These are phyloP conservation scores for Seriola rivoliana DNA, from an alignment of 2,113 vertebrate species.

Conservation along the genomic window DNA sequence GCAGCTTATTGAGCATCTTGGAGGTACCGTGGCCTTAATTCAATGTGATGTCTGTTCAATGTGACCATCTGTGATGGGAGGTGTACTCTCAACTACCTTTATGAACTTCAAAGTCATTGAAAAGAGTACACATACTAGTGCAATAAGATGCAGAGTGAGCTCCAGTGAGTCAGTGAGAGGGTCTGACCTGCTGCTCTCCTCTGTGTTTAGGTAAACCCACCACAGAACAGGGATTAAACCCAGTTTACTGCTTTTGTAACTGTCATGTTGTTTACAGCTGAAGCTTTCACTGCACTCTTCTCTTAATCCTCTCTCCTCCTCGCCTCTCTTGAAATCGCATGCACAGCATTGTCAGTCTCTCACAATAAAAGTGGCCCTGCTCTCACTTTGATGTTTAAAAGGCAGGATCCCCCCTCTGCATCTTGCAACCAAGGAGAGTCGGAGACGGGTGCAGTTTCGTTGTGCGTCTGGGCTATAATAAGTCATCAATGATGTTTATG, in stretches of 20 bases:
- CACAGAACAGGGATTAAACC: slow-evolving; percentile 40
- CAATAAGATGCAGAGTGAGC: background rate
- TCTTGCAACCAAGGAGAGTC: slow-evolving; percentile 16
- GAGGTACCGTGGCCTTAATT: slow-evolving; percentile 45
- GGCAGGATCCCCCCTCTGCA: slow-evolving; percentile 1
- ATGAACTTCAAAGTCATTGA: slow-evolving; percentile 42
- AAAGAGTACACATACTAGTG: slow-evolving; percentile 1
- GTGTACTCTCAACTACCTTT: background rate
- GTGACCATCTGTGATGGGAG: slow-evolving; percentile 55
- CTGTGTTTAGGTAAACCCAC: slow-evolving; percentile 42
- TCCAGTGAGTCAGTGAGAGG: background rate
- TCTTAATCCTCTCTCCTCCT: slow-evolving; percentile 55
- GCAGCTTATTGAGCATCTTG: slow-evolving; percentile 29
- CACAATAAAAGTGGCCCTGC: slow-evolving; percentile 32
- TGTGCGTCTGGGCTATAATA: slow-evolving; percentile 36
- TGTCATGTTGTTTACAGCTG: slow-evolving; percentile 70
- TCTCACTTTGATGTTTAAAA: slow-evolving; percentile 56
- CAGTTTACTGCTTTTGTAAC: slow-evolving; percentile 58
- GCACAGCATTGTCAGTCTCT: slow-evolving; percentile 41
- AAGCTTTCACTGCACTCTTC: slow-evolving; percentile 63
- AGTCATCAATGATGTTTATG: slow-evolving; percentile 71
- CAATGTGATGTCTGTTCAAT: slow-evolving; percentile 40
- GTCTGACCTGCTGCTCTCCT: slow-evolving; percentile 22
- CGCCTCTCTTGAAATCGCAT: slow-evolving; percentile 25
- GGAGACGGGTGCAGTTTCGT: slow-evolving; percentile 20